These are phyloP conservation scores for Scotopteryx bipunctaria DNA, from an alignment of 2,888 invertebrate genomes.

Conservation along the genomic window DNA sequence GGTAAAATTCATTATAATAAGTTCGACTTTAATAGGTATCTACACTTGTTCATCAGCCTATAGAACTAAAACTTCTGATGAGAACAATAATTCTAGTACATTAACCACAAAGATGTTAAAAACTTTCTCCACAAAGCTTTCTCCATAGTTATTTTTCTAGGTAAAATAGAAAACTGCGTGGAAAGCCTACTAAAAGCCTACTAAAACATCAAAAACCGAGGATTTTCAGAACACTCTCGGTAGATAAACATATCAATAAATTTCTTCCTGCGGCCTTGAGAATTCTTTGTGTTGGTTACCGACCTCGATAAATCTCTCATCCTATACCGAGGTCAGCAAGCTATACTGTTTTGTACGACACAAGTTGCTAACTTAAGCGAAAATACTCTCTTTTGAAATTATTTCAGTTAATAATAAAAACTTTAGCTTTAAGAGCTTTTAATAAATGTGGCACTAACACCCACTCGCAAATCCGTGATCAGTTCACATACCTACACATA, in stretches of 20 bases:
- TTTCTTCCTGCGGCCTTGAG: constrained; percentile 45
- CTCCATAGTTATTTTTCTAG: too few relatives aligned
- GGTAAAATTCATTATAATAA: too few relatives aligned
- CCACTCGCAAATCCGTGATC: too few relatives aligned
- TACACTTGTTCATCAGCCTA: too few relatives aligned
- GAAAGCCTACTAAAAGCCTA: background rate
- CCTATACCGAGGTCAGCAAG: constrained; percentile 58
- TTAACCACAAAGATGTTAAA: too few relatives aligned
- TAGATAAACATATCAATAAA: constrained; percentile 31
- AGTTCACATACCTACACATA: too few relatives aligned
- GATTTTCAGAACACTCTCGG: constrained; percentile 1
- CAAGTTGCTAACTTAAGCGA: background rate
- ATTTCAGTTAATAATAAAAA: background rate
- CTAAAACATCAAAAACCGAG: background rate
- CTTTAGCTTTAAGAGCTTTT: too few relatives aligned
- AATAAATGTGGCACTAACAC: too few relatives aligned
- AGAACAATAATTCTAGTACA: too few relatives aligned
- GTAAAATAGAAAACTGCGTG: background rate
- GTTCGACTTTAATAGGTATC: too few relatives aligned
- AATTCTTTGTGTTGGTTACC: constrained; percentile 57
- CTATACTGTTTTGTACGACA: constrained; percentile 30
- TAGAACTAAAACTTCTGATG: too few relatives aligned
- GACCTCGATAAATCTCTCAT: constrained; percentile 71
- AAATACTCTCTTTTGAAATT: background rate
- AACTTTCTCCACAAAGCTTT: too few relatives aligned